A percentile compares a stretch with the other conserved stretches of the same genome.
These are phyloP conservation scores for Agrilus cyanescens DNA, from an alignment of 2,888 invertebrate species.

Conservation along the genomic window DNA sequence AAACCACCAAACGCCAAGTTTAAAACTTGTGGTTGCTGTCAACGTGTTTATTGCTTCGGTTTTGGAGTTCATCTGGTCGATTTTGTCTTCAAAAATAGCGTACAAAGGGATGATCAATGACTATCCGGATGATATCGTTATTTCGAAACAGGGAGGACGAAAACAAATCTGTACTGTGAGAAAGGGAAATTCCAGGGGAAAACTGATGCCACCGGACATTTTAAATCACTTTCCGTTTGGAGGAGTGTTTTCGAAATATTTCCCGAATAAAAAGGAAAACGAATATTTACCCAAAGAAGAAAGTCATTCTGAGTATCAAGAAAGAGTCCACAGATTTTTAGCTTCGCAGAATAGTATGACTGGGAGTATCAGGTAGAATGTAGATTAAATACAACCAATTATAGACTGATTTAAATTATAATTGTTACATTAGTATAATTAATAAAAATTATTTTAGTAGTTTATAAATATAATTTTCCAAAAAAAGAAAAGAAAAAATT, in stretches of 20 bases:
- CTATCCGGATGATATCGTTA: conserved; percentile 43
- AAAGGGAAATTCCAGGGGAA: conserved; percentile 43
- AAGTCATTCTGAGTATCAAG: conserved; percentile 35
- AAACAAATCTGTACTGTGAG: conserved; percentile 43
- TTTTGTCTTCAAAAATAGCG: conserved; percentile 45
- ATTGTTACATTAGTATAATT: too few species aligned
- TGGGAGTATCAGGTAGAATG: too few species aligned
- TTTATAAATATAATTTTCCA: too few species aligned
- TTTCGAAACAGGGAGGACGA: conserved; percentile 37
- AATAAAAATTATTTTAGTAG: too few species aligned
- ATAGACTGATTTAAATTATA: too few species aligned
- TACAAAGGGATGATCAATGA: conserved; percentile 49
- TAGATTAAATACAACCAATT: too few species aligned
- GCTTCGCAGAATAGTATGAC: conserved; percentile 11
- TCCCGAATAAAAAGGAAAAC: conserved; percentile 27
- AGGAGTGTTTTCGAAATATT: conserved; percentile 41
- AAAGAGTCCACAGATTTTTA: conserved; percentile 36
- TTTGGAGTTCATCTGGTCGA: conserved; percentile 48
- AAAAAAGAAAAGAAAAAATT: too few species aligned
- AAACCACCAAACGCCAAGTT: conserved; percentile 14
- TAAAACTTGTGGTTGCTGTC: conserved; percentile 39
- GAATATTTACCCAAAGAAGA: conserved; percentile 30
- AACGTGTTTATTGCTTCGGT: conserved; percentile 48
- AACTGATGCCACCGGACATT: conserved; percentile 41
- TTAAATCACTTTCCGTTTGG: conserved; percentile 43